Percentiles rank a stretch among this genome's conserved stretches.
These are phyloP conservation scores for Brachionus plicatilis DNA, from an alignment of 1,140 invertebrate genomes.

Conservation along the genomic window DNA sequence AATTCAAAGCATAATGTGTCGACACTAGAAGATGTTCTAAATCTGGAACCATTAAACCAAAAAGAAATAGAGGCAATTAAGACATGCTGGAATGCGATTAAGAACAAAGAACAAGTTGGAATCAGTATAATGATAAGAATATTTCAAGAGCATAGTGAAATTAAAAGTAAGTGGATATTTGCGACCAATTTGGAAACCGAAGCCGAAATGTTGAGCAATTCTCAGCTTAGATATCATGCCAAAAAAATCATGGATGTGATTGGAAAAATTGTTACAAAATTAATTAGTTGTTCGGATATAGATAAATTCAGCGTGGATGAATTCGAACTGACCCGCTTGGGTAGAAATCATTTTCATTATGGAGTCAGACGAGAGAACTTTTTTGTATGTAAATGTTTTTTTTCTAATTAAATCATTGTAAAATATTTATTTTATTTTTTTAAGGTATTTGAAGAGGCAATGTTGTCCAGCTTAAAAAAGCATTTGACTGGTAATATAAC, in stretches of 20 bases:
- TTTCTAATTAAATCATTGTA: background rate
- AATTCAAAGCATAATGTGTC: background rate
- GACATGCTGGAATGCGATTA: background rate
- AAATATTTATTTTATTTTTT: background rate
- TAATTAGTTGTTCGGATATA: background rate
- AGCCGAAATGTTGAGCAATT: slow-evolving; percentile 32
- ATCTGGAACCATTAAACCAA: background rate
- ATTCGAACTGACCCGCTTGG: background rate
- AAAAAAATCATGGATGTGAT: slow-evolving; percentile 11
- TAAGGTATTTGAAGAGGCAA: background rate
- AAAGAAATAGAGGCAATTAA: background rate
- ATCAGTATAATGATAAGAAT: slow-evolving; percentile 22
- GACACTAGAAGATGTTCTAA: background rate
- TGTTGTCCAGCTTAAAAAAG: slow-evolving; percentile 4
- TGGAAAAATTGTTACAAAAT: background rate
- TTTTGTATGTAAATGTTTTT: background rate
- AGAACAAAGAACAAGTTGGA: slow-evolving; percentile 22
- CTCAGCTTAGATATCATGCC: slow-evolving; percentile 35
- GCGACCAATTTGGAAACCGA: slow-evolving; percentile 37
- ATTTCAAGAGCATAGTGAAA: slow-evolving; percentile 24
- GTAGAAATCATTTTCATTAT: slow-evolving; percentile 36
- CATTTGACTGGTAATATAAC: background rate
- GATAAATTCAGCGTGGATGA: background rate
- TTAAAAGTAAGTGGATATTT: slow-evolving; percentile 32
- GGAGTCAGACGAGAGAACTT: slow-evolving; percentile 23